Evolutionary conservation across 2,797 vertebrate genomes (phyloP), one percentile per base, ranked within the genome.

Genomic region (Prunella strophiata): DNA sequence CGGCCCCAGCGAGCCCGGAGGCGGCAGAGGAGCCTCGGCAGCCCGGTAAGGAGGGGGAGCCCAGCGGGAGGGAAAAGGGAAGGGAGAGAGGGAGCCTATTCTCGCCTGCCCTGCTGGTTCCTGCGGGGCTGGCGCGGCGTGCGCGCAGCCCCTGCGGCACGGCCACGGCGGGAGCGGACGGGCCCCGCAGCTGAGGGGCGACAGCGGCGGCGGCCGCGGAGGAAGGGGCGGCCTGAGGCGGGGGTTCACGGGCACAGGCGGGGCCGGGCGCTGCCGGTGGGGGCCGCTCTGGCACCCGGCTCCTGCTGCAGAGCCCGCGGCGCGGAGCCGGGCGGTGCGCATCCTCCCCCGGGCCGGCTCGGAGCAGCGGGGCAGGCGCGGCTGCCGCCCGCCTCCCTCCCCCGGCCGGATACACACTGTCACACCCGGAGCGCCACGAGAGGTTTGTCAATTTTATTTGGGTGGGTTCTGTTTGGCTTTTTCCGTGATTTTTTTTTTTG

Each of bases 391-490:
- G 25, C 55, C 48, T 92, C 89, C 89, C 82, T 93, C 93, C 74
- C 78, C 62, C 12, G 30, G 94, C 96, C 96, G 96, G 97, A 97
- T 96, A 91, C 94, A 88, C 51, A 85, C 89, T 73, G 87, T 36
- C 91, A 88, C 88, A 81, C 89, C 45, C 71, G 74, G 61, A 93
- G 62, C 42, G 43, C 25, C 48, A n/a, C 78, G 76, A 65, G 58
- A 57, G 74, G 38, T 43, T 79, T 45, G 63, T 36, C 32, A 6
- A 20, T 77, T 68, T 30, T 13, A 36, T 78, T 43, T 34, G 32
- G 30, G 22, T 38, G 17, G 25, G 17, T 9, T 59, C 38, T 38
- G 9, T 27, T 17, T 36, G 15, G 45, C 11, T 1, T 13, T 59
- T n/a, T 11, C 7, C 21, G 25, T 50, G 8, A 8, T 7, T 26